Conservation (phyloP, 2,113 vertebrate genomes). For the Cnemophilus loriae region DNA sequence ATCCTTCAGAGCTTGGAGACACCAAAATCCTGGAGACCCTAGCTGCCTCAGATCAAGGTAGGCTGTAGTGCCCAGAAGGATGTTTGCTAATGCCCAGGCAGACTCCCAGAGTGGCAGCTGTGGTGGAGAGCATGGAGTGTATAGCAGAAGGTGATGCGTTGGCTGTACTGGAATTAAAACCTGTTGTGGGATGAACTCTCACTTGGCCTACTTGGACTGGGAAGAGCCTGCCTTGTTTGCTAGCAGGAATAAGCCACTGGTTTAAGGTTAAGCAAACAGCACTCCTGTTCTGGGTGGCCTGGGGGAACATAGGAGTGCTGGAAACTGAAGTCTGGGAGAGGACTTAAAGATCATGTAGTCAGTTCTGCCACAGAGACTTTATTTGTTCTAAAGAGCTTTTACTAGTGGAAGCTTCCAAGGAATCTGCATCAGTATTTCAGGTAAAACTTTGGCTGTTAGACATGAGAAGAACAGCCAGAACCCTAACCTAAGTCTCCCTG, state of each 20-base stretch:
- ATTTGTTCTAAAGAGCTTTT: neutral
- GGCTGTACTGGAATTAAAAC: neutral
- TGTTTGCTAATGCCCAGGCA: neutral
- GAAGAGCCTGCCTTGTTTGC: neutral
- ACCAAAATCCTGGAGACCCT: neutral
- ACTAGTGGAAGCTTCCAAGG: neutral
- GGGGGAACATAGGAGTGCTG: neutral
- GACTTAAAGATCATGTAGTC: neutral
- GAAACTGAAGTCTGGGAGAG: neutral
- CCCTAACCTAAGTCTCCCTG: neutral
- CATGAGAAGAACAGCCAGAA: neutral
- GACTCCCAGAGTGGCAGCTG: neutral
- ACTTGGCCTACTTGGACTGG: neutral
- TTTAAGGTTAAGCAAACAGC: neutral
- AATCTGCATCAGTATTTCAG: neutral
- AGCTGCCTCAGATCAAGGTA: conserved; percentile 34
- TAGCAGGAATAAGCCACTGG: neutral
- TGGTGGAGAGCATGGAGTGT: neutral
- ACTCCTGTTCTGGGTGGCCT: neutral
- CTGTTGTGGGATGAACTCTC: neutral
- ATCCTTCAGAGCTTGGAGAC: neutral
- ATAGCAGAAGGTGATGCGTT: neutral
- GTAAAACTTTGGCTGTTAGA: neutral
- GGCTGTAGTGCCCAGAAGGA: neutral
- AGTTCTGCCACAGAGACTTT: neutral